Evolutionary conservation across 2,113 vertebrate genomes (phyloP), one percentile per base, ranked within the genome.

Genomic region (Taurulus bubalis): DNA sequence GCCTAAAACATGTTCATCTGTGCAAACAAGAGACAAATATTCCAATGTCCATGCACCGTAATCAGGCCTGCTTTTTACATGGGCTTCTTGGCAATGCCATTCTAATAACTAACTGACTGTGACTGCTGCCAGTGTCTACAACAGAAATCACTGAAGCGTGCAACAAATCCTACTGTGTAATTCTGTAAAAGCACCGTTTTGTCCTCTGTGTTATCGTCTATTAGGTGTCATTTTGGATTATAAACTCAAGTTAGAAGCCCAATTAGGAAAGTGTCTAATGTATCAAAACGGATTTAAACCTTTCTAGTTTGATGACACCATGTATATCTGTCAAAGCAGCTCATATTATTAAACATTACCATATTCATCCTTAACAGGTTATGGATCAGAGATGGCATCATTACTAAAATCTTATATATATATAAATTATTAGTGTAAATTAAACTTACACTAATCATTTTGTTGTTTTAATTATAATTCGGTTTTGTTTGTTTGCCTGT

Each of bases 1-100:
- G 26, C 45, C 78, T 71, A 18, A 51, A 77, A 59, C 64, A 60
- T 22, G 67, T 20, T 79, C 40, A 40, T 83, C 22, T 79, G 42
- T 81, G 66, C 38, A 80, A 75, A 80, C 40, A 69, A 12, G 28
- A 22, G 32, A 26, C 69, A 45, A 16, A 12, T 15, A 51, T 77
- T 72, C 58, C 18, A 40, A 40, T 71, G 59, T 75, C 77, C 55
- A 1, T 28, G 22, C 1, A 51, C 22, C 24, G 49, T 77, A 62
- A 85, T 71, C 56, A 56, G 40, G 72, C 45, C 5, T 67, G 18
- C 26, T 65, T 63, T 66, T 68, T 82, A 47, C 47, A 58, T 53
- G 58, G 64, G 69, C 58, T 53, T 74, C n/a, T 59, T 7, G 20
- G 26, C 55, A 47, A n/a, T 24, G 18, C 14, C 32, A 22, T 36